Evolutionary conservation across 2,888 invertebrate species (phyloP).

Genomic region (Drosophila fulvimacula): DNA sequence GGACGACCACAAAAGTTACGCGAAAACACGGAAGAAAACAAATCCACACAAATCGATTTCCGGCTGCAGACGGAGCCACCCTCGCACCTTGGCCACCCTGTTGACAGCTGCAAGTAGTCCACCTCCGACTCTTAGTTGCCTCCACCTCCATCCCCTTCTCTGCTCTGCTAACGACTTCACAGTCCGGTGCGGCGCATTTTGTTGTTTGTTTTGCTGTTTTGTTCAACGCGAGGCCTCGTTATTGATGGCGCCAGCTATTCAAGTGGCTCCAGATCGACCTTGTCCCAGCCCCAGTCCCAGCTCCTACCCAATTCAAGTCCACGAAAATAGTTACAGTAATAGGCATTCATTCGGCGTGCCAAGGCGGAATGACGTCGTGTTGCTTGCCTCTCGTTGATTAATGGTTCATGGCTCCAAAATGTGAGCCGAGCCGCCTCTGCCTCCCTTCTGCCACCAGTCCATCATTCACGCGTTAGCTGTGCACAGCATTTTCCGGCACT

Average conservation of each 20-base stretch:
- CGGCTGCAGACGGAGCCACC: slow-evolving; percentile 45
- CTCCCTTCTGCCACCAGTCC: slow-evolving; percentile 35
- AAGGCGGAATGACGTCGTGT: slow-evolving; percentile 63
- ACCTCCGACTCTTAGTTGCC: slow-evolving; percentile 3
- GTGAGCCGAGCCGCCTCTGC: slow-evolving; percentile 10
- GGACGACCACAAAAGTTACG: slow-evolving; percentile 50
- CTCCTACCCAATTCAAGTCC: slow-evolving; percentile 8
- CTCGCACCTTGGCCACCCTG: slow-evolving; percentile 47
- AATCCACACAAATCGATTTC: slow-evolving; percentile 80
- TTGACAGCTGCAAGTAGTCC: slow-evolving; percentile 72
- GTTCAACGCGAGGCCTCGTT: slow-evolving; percentile 68
- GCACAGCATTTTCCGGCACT: slow-evolving; percentile 76
- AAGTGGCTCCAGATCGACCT: slow-evolving; percentile 71
- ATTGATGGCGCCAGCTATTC: slow-evolving; percentile 67
- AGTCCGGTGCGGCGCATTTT: slow-evolving; percentile 48
- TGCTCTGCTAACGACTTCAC: slow-evolving; percentile 58
- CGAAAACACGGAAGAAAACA: slow-evolving; percentile 69
- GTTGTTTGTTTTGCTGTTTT: slow-evolving; percentile 69
- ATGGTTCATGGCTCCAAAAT: slow-evolving; percentile 58
- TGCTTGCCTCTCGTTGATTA: slow-evolving; percentile 65
- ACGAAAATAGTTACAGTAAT: slow-evolving; percentile 56
- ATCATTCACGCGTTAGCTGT: slow-evolving; percentile 56
- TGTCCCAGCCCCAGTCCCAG: slow-evolving; percentile 37
- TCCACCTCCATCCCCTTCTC: background rate
- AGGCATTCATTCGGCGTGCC: slow-evolving; percentile 71